Percentiles rank a stretch among this genome's conserved stretches.
Evolutionary conservation across 2,888 invertebrate species (phyloP).

Genomic region (Euplexia lucipara): DNA sequence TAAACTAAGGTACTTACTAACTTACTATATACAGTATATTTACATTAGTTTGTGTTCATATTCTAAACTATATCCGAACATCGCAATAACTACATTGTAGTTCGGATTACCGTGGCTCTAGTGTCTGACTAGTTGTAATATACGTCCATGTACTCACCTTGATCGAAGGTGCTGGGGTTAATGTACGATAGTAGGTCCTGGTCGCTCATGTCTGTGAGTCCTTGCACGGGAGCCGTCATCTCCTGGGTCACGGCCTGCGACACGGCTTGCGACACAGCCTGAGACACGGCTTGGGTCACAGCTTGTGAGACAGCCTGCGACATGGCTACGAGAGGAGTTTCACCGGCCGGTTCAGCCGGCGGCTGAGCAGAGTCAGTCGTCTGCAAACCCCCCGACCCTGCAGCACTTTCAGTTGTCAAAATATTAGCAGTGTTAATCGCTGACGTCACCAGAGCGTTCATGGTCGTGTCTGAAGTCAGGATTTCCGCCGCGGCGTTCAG

Average conservation of each 20-base stretch:
- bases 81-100: constrained; percentile 18
- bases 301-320: constrained; percentile 90
- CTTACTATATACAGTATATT: constrained; percentile 58
- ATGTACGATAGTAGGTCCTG: constrained; percentile 97
- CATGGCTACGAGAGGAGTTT: constrained; percentile 85
- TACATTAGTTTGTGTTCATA: constrained; percentile 47
- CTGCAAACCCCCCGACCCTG: constrained; percentile 67
- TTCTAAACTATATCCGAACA: constrained; percentile 45
- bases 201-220: constrained; percentile 96
- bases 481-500: constrained; percentile 94
- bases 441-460: constrained; percentile 90
- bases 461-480: constrained; percentile 92
- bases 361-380: constrained; percentile 73
- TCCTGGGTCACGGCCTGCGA: constrained; percentile 88
- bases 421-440: constrained; percentile 89
- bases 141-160: constrained; percentile 91
- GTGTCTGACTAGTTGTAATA: constrained; percentile 69
- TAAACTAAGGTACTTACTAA: constrained; percentile 34
- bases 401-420: constrained; percentile 80
- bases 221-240: constrained; percentile 92
- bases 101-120: constrained; percentile 54
- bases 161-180: constrained; percentile 97
- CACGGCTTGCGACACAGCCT: constrained; percentile 88
- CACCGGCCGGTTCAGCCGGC: constrained; percentile 79
- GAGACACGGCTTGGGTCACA: constrained; percentile 86